Evolutionary conservation across 1,140 invertebrate species (phyloP), one percentile per base, ranked within the genome.

Genomic region (Tachypleus tridentatus): DNA sequence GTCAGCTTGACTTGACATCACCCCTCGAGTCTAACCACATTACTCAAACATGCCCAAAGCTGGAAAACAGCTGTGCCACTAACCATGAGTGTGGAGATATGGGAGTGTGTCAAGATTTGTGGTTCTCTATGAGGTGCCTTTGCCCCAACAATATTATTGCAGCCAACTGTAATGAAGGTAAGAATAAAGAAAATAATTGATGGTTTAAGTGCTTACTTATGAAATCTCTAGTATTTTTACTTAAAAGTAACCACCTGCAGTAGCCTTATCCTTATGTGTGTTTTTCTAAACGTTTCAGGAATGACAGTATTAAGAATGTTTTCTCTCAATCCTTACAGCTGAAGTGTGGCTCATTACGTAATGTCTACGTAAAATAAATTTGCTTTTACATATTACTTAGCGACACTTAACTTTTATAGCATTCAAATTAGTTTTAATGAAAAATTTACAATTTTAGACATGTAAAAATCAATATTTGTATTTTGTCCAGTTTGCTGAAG

Each of bases 71-170:
- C 63, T 81, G 79, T 67, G 75, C 77, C 52, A 78, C 48, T n/a
- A 5, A 5, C 4, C 50, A 51, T 50, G 57, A 70, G 4, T 95
- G 92, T 76, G 84, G 85, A 10, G 76, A 78, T 50, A 77, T 76
- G 57, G 86, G 85, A 1, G 79, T 80, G 49, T 97, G 93, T 75
- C 80, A 89, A 53, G 91, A 95, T 74, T 83, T 85, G 57, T 96
- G 91, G 92, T 72, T 80, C 56, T 61, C 73, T 51, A 70, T 73
- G 62, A 67, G 76, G 68, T 79, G 78, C 72, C 64, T 73, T 53
- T 80, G 84, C 72, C 87, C 83, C n/a, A 81, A 80, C 6, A 79
- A 81, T 47, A 72, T 89, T 1, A 80, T 85, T 49, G 87, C 91
- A 0, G 85, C 88, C 0, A 86, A 91, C 71, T 97, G 93, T 73